Evolutionary conservation across 2,797 vertebrate genomes (phyloP), one percentile per base, ranked within the genome.

Genomic region (Pelochelys cantorii): DNA sequence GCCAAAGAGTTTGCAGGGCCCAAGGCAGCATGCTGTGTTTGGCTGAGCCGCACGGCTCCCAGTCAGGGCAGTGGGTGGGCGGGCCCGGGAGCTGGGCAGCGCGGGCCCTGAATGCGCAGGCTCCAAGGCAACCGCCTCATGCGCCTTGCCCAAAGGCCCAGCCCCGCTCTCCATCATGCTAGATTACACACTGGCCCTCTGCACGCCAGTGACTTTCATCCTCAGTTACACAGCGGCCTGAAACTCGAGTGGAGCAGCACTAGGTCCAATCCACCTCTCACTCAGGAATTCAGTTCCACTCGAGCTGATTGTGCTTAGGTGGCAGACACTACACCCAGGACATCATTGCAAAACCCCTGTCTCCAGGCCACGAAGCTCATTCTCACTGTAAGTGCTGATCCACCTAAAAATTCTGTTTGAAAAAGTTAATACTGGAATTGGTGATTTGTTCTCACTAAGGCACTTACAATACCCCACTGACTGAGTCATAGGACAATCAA

Each of bases 381-480:
- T 82, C 7, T 2, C 1, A 1, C 0, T 4, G 3, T 87, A 48
- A 4, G 27, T 22, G 1, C n/a, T 34, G 57, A n/a, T 1, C 13
- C 29, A 1, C 0, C 15, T 0, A 34, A 83, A n/a, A 3, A 0
- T 2, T 20, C 56, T 84, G 18, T 81, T 75, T 5, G 22, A 25
- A 55, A 31, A 59, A n/a, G n/a, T 12, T 56, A 54, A 79, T 11
- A 52, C 79, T 62, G 14, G 5, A 56, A 65, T 84, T 79, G 94
- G 92, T 87, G 88, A 37, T 53, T 79, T 18, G 3, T 17, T 59
- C 86, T 87, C 71, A 84, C 48, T 78, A 96, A 97, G 97, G 97
- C 97, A 97, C 97, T 95, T 94, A 1, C 75, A 12, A 10, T 37
- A 18, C 1, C 54, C 34, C 37, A 57, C 3, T 4, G 84, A 17